Conservation (phyloP, 2,888 invertebrate species). For the Epinotia nisella region DNA sequence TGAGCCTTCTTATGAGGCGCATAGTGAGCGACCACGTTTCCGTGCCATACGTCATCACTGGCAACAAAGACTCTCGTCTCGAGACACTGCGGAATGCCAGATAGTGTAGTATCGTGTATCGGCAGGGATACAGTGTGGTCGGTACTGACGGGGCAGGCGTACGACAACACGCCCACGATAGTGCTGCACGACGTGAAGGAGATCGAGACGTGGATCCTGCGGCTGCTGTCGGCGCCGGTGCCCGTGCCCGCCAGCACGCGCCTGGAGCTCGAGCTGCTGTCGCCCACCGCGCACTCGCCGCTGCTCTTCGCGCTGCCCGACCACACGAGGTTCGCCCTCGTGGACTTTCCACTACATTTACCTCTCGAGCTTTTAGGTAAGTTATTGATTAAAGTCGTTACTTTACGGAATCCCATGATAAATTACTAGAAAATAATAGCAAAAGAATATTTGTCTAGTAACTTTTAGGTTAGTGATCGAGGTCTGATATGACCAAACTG, state of each 20-base stretch:
- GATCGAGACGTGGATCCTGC: conserved; percentile 99
- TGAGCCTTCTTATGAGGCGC: too few relatives aligned
- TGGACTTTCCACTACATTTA: conserved; percentile 99
- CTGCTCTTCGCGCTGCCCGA: conserved; percentile 98
- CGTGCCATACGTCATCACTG: too few relatives aligned
- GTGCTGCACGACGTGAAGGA: conserved; percentile 98
- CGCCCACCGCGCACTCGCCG: conserved; percentile 92
- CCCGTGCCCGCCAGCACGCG: conserved; percentile 99
- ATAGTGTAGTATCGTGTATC: neutral
- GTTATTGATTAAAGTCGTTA: conserved; percentile 38
- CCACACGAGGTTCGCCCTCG: conserved; percentile 97
- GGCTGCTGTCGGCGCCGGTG: conserved; percentile 97
- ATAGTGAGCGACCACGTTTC: too few relatives aligned
- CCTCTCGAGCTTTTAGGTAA: conserved; percentile 96
- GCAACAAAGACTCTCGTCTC: too few relatives aligned
- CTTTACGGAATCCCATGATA: too few relatives aligned
- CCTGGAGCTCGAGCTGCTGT: conserved; percentile 91
- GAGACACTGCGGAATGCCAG: too few relatives aligned
- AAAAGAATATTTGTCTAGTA: too few relatives aligned
- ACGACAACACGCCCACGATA: conserved; percentile 92
- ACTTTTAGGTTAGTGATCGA: too few relatives aligned
- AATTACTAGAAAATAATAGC: too few relatives aligned
- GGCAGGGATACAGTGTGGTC: conserved; percentile 99
- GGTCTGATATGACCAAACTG: too few relatives aligned
- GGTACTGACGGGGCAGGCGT: conserved; percentile 93